These are phyloP conservation scores for Erpornis zantholeuca DNA, from an alignment of 2,113 vertebrate genomes.

Conservation along the genomic window DNA sequence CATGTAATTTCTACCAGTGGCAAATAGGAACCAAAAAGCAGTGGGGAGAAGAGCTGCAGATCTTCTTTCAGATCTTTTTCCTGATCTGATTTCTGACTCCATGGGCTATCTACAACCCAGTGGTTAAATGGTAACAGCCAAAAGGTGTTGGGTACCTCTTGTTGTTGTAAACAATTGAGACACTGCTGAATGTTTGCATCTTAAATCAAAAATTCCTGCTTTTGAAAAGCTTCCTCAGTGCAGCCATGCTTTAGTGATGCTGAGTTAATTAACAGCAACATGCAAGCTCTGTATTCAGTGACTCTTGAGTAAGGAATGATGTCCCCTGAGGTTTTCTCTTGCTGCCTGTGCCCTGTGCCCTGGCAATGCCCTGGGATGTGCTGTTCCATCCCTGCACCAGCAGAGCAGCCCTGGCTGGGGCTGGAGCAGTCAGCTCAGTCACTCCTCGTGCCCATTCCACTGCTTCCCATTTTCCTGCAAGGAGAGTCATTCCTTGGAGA, in stretches of 20 bases:
- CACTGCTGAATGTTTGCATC: background rate
- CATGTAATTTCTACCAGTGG: background rate
- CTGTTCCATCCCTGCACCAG: background rate
- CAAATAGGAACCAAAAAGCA: background rate
- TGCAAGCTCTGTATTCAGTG: background rate
- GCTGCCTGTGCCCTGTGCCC: background rate
- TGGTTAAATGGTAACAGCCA: background rate
- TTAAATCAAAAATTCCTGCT: background rate
- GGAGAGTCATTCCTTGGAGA: background rate
- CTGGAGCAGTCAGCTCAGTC: background rate
- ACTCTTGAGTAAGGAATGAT: background rate
- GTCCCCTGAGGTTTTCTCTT: background rate
- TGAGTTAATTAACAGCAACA: background rate
- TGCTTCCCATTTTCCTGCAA: background rate
- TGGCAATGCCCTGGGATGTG: background rate
- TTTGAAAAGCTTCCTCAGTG: background rate
- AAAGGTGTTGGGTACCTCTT: background rate
- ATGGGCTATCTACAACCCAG: fast-evolving
- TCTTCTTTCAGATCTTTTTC: background rate
- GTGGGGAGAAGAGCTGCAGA: background rate
- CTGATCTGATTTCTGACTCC: background rate
- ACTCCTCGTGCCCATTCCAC: background rate
- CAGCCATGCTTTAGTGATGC: fast-evolving
- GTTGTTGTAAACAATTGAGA: background rate
- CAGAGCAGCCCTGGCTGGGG: background rate